Evolutionary conservation across 2,797 vertebrate genomes (phyloP).

Genomic region (Amazonetta brasiliensis): DNA sequence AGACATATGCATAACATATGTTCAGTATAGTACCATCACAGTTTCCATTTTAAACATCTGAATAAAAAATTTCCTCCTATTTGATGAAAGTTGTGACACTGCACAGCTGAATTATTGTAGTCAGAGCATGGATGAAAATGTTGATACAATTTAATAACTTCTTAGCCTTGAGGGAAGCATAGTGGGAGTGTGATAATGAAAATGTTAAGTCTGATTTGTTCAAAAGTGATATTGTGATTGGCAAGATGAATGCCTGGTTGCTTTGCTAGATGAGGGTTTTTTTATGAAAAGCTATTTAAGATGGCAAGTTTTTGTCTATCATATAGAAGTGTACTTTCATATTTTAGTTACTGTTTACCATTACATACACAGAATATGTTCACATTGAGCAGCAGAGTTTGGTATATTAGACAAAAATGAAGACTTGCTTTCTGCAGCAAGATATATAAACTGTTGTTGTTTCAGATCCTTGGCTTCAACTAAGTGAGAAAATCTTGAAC

Average conservation of each 20-base stretch:
- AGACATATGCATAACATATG: background rate
- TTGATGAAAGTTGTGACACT: background rate
- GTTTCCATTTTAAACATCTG: background rate
- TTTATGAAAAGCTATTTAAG: background rate
- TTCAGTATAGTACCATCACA: background rate
- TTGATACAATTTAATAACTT: slow-evolving; percentile 32
- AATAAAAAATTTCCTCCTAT: background rate
- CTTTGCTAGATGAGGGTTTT: background rate
- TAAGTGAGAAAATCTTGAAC: background rate
- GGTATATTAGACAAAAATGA: background rate
- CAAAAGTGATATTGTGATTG: slow-evolving; percentile 36
- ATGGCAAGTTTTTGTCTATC: background rate
- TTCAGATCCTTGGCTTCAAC: background rate
- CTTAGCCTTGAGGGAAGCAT: slow-evolving; percentile 43
- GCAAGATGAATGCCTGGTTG: slow-evolving; percentile 31
- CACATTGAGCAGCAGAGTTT: background rate
- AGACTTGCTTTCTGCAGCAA: background rate
- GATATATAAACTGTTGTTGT: background rate
- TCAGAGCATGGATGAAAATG: slow-evolving; percentile 2
- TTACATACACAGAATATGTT: background rate
- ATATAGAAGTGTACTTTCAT: background rate
- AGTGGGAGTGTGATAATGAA: slow-evolving; percentile 32
- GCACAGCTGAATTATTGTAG: slow-evolving; percentile 9
- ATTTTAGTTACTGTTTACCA: background rate
- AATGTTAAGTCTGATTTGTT: slow-evolving; percentile 46